These are phyloP conservation scores for Onychomys arenicola DNA, from an alignment of 2,797 vertebrate genomes.

Conservation along the genomic window DNA sequence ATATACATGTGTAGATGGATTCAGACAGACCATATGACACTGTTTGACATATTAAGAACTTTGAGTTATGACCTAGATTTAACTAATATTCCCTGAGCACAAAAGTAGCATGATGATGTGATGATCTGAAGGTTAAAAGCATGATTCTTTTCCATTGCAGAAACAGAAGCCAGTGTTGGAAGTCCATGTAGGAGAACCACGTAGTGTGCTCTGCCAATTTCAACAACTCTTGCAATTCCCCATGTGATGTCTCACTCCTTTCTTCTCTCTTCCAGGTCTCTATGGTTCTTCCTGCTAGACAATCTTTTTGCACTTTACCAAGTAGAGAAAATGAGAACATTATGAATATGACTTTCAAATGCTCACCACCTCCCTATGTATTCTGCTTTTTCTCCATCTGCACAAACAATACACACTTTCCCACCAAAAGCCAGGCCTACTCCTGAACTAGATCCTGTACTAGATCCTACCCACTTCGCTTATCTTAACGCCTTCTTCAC, in stretches of 20 bases:
- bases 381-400: neutral
- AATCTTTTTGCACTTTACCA: neutral
- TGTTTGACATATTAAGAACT: neutral
- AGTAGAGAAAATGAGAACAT: slow-evolving; percentile 9
- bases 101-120: neutral
- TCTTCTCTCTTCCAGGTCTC: neutral
- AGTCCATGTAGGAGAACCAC: neutral
- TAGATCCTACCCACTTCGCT: neutral
- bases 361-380: too few relatives aligned
- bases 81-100: neutral
- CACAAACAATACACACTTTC: neutral
- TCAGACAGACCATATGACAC: neutral
- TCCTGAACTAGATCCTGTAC: neutral
- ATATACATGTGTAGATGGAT: neutral
- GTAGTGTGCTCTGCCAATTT: neutral
- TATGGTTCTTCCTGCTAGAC: neutral
- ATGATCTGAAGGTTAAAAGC: neutral
- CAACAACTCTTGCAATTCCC: neutral
- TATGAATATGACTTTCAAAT: neutral
- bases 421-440: neutral
- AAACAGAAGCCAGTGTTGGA: neutral
- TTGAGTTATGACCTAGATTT: neutral
- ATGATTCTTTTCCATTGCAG: neutral
- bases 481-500: neutral
- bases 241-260: neutral